phyloP scores from a whole-genome alignment of 2,888 invertebrate genomes.

The Pseudococcus viburni region DNA sequence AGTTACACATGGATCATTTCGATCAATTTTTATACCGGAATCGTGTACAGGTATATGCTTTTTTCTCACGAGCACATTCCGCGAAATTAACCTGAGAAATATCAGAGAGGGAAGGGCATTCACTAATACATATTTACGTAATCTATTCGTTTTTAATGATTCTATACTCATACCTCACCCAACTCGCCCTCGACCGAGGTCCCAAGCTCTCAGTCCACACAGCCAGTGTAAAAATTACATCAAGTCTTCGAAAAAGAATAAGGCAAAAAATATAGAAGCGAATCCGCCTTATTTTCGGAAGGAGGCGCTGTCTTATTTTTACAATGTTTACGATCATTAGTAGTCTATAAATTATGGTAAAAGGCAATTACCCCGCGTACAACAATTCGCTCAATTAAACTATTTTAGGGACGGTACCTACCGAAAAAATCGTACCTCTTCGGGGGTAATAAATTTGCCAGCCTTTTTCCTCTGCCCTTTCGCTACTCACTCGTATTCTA shows the following conservation, averaged over 20 bases:
- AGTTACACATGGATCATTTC: too few species aligned
- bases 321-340: constrained; percentile 65
- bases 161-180: background rate
- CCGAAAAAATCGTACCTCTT: constrained; percentile 8
- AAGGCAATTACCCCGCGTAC: constrained; percentile 59
- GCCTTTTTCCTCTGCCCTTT: constrained; percentile 9
- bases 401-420: constrained; percentile 55
- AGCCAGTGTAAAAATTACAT: background rate
- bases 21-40: too few species aligned
- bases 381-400: constrained; percentile 61
- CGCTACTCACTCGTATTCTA: background rate
- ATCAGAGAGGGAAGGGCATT: too few species aligned
- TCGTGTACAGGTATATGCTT: too few species aligned
- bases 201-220: background rate
- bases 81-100: too few species aligned
- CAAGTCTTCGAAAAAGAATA: background rate
- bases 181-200: background rate
- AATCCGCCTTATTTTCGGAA: constrained; percentile 15
- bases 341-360: constrained; percentile 63
- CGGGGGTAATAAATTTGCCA: constrained; percentile 60
- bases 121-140: background rate
- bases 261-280: background rate
- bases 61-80: too few species aligned
- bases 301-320: constrained; percentile 62
- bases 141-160: constrained; percentile 48